These are phyloP conservation scores for Anneissia japonica DNA, from an alignment of 35 echinoderm and acorn worm species.

Conservation along the genomic window DNA sequence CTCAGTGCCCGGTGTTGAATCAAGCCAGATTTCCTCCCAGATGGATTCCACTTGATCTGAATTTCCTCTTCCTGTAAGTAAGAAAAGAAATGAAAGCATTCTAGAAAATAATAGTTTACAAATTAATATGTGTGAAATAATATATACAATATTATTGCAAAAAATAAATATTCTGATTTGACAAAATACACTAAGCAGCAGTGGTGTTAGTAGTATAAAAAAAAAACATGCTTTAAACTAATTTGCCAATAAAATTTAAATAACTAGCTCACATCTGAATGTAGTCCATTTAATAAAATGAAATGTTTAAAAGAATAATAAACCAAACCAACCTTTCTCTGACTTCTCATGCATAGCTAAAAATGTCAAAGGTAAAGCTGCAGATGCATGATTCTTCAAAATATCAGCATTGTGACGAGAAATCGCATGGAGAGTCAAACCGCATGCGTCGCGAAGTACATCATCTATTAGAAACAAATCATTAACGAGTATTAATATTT, in stretches of 20 bases:
- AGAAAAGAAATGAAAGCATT: neutral
- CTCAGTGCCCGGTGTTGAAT: conserved; percentile 93
- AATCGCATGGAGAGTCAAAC: conserved; percentile 74
- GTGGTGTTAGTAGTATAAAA: no score
- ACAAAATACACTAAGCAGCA: no score
- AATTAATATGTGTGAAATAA: no score
- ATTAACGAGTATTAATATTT: no score
- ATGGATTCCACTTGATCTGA: conserved; percentile 35
- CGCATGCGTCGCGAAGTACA: conserved; percentile 55
- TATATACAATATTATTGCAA: no score
- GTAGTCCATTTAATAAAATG: no score
- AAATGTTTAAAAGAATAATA: no score
- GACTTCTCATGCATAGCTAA: conserved; percentile 84
- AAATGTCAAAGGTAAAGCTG: conserved; percentile 84
- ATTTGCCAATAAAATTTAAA: no score
- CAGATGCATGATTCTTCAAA: conserved; percentile 67
- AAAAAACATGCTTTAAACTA: no score
- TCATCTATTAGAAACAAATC: conserved; percentile 43
- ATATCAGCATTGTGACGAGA: conserved; percentile 70
- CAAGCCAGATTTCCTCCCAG: conserved; percentile 96
- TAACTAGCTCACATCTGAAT: no score
- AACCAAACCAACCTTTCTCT: conserved; percentile 20
- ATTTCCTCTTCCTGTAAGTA: conserved; percentile 20
- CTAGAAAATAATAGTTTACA: no score
- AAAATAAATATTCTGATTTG: no score